Evolutionary conservation across 2,797 vertebrate genomes (phyloP).

Genomic region (Enteromius paludinosus): DNA sequence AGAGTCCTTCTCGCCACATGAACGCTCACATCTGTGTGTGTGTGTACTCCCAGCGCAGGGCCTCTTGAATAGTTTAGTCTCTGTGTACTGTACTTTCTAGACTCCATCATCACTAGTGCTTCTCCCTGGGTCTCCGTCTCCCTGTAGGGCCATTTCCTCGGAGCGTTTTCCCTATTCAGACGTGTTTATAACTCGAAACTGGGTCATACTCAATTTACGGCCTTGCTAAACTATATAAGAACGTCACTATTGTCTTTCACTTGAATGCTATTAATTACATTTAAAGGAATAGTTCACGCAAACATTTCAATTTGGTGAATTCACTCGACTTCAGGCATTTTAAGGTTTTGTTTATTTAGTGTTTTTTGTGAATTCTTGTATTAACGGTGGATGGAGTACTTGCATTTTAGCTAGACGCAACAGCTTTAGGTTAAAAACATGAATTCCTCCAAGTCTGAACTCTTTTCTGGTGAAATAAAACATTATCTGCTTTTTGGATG

Average conservation of each 20-base stretch:
- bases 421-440: neutral
- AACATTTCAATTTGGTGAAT: neutral
- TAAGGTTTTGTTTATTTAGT: neutral
- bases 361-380: neutral
- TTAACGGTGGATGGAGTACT: neutral
- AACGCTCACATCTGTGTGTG: slow-evolving; percentile 9
- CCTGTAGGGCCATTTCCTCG: slow-evolving; percentile 25
- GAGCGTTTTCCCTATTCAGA: neutral
- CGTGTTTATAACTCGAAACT: slow-evolving; percentile 23
- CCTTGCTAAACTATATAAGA: neutral
- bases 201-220: slow-evolving; percentile 18
- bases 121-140: slow-evolving; percentile 12
- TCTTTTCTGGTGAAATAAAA: neutral
- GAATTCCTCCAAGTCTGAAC: neutral
- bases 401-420: neutral
- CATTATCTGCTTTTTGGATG: neutral
- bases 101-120: slow-evolving; percentile 13
- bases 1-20: slow-evolving; percentile 38
- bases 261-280: neutral
- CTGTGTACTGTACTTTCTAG: slow-evolving; percentile 22
- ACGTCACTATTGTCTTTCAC: slow-evolving; percentile 9
- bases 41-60: neutral
- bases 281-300: neutral
- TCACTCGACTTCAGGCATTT: neutral
- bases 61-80: slow-evolving; percentile 36